Percentiles rank a stretch among this genome's conserved stretches.
Evolutionary conservation across 2,888 invertebrate genomes (phyloP).

Genomic region (Hirtodrosophila alboralis): DNA sequence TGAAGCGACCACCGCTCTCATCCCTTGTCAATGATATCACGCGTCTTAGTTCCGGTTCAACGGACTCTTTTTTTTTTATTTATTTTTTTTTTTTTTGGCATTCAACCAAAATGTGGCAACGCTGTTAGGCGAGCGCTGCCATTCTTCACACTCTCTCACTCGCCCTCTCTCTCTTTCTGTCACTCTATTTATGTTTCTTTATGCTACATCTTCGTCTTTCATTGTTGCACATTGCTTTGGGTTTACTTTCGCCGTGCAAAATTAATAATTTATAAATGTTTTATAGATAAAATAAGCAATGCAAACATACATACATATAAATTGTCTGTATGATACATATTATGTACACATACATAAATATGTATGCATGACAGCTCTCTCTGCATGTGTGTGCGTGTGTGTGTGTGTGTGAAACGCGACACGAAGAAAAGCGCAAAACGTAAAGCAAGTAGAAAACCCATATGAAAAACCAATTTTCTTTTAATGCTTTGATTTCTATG

Average conservation of each 20-base stretch:
- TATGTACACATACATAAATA: conserved; percentile 11
- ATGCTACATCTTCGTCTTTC: conserved; percentile 37
- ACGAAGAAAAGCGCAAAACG: conserved; percentile 47
- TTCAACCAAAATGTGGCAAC: conserved; percentile 46
- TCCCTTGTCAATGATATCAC: conserved; percentile 17
- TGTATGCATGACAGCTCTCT: conserved; percentile 13
- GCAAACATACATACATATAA: conserved; percentile 2
- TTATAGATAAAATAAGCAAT: conserved; percentile 12
- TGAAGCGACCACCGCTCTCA: conserved; percentile 17
- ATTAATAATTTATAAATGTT: conserved; percentile 38
- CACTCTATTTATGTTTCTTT: conserved; percentile 25
- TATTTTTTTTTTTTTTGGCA: too few relatives aligned
- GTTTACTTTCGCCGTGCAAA: conserved; percentile 34
- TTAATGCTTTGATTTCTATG: conserved; percentile 58
- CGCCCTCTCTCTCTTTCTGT: conserved; percentile 5
- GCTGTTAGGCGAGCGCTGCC: conserved; percentile 16
- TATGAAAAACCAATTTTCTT: conserved; percentile 63
- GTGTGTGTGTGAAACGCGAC: conserved; percentile 25
- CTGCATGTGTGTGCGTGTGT: conserved; percentile 4
- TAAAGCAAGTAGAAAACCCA: conserved; percentile 40
- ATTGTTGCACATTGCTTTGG: conserved; percentile 54
- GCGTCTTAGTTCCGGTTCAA: conserved; percentile 51
- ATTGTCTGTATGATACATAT: conserved; percentile 1
- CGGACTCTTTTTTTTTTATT: conserved; percentile 37
- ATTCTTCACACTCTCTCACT: not conserved